Evolutionary conservation across 2,797 vertebrate genomes (phyloP).

Genomic region (Leptodactylus fallax): DNA sequence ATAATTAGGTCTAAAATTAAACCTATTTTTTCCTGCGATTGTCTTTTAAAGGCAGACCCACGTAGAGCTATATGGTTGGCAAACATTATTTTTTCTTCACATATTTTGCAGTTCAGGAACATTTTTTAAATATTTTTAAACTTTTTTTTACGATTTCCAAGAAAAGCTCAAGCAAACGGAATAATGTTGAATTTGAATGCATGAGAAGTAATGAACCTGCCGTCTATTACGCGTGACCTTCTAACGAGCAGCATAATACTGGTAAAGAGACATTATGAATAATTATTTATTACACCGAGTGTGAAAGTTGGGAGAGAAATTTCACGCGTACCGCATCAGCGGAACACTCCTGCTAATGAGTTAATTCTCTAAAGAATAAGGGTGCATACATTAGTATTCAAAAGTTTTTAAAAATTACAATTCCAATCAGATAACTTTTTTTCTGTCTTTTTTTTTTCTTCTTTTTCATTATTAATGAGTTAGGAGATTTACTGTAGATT

Average conservation of each 20-base stretch:
- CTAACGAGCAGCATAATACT: constrained; percentile 30
- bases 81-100: not conserved
- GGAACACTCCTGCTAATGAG: constrained; percentile 36
- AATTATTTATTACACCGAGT: constrained; percentile 45
- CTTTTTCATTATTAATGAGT: constrained; percentile 12
- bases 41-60: not conserved
- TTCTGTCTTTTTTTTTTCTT: not conserved
- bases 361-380: constrained; percentile 31
- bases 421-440: constrained; percentile 28
- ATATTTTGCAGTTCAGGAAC: no score
- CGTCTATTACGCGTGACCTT: constrained; percentile 42
- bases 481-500: not conserved
- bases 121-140: not conserved
- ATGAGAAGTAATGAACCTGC: constrained; percentile 18
- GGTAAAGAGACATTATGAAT: constrained; percentile 38
- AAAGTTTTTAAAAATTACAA: constrained; percentile 9
- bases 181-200: constrained; percentile 29
- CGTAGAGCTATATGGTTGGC: not conserved
- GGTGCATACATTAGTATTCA: constrained; percentile 14
- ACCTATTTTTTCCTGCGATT: not conserved
- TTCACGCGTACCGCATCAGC: constrained; percentile 19
- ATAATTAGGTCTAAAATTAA: not conserved
- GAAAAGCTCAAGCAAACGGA: not conserved
- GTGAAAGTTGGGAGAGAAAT: constrained; percentile 37
- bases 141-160: not conserved